phyloP scores from a whole-genome alignment of 1,140 invertebrate species.

The Macrostomum lignano region DNA sequence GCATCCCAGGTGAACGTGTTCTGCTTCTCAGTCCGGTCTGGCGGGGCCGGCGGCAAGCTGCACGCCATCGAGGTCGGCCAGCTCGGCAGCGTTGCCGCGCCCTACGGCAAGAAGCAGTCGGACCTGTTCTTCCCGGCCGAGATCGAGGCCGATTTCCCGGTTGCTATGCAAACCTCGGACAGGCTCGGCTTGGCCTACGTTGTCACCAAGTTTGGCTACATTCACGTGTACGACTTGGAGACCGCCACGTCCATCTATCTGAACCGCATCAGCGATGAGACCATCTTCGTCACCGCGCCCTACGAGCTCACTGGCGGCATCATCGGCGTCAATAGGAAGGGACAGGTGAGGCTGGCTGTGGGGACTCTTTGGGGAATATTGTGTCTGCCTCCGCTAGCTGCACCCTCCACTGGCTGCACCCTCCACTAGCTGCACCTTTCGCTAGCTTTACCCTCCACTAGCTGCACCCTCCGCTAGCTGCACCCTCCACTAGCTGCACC shows the following conservation, averaged over 20 bases:
- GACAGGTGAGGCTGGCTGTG: slow-evolving; percentile 36
- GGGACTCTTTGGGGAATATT: background rate
- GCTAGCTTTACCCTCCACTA: no score
- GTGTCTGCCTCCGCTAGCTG: no score
- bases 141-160: slow-evolving; percentile 89
- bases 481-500: no score
- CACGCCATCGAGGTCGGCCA: slow-evolving; percentile 96
- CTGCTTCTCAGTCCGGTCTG: slow-evolving; percentile 64
- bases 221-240: slow-evolving; percentile 95
- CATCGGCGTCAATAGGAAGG: slow-evolving; percentile 91
- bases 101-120: slow-evolving; percentile 85
- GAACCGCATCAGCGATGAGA: slow-evolving; percentile 93
- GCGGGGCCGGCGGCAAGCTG: slow-evolving; percentile 34
- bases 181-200: slow-evolving; percentile 94
- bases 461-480: no score
- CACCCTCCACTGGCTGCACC: no score
- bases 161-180: slow-evolving; percentile 57
- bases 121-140: slow-evolving; percentile 96
- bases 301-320: slow-evolving; percentile 82
- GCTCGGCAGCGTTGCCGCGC: slow-evolving; percentile 67
- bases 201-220: slow-evolving; percentile 97
- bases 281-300: slow-evolving; percentile 91
- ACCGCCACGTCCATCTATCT: slow-evolving; percentile 94
- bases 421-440: no score
- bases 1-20: slow-evolving; percentile 79